Base-by-base conservation (phyloP, 2,113 vertebrate genomes). In the Charina bottae region DNA sequence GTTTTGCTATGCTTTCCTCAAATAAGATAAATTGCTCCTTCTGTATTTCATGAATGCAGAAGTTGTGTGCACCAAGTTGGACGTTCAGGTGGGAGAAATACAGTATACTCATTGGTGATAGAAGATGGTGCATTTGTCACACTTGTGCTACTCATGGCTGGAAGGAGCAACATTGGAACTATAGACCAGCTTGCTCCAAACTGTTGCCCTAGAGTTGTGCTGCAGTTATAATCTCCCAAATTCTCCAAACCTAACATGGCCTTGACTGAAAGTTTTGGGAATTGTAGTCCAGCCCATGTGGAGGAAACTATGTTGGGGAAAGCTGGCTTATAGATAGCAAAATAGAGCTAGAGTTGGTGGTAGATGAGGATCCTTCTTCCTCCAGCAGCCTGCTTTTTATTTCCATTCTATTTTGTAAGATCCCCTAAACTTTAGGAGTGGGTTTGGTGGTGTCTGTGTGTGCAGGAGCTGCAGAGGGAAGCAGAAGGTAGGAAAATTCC, bases 41-140 rank as follows among this genome's bases (percentile, higher is more conserved):
- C 92, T 94, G 96, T 90, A 94, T 54, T 92, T 96, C 87, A 93
- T 88, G 78, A 85, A 87, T 90, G 83, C 88, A 92, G 92, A 89
- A 86, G 7, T 92, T 94, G 89, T 95, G 92, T 60, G 92, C 49
- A 86, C 8, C 24, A 56, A 55, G 28, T 96, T 93, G 56, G 90
- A 78, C 93, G 89, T 78, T 92, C 58, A 93, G 46, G 93, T 95
- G 8, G 33, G 93, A 94, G 91, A 91, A 95, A 68, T 84, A n/a
- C n/a, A n/a, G n/a, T n/a, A 84, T 78, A 90, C 90, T 33, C 53
- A 94, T 95, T 78, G 72, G 37, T 42, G 72, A 78, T 42, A 78
- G 91, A 85, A 95, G 91, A 84, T 92, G 54, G 46, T 94, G 95
- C 95, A 92, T 96, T 96, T 95, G 94, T 95, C 93, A 46, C 89